These are phyloP conservation scores for Panopea generosa DNA, from an alignment of 2,888 invertebrate species.

Conservation along the genomic window DNA sequence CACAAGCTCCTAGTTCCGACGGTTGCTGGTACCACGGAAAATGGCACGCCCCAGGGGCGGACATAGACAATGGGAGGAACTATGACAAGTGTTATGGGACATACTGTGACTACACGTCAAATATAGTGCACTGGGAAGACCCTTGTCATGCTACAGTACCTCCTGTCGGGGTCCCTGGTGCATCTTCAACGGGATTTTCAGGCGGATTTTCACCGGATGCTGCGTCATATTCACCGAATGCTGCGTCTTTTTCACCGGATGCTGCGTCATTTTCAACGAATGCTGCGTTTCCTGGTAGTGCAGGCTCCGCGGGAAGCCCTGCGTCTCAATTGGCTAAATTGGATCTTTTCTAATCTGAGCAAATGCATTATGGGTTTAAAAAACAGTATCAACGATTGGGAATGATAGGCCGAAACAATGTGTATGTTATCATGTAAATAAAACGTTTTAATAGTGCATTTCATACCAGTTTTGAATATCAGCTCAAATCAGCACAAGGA, in stretches of 20 bases:
- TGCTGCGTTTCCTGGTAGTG: no score
- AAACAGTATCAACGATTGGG: no score
- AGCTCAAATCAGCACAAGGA: no score
- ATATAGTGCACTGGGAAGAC: conserved; percentile 46
- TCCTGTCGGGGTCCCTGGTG: neutral
- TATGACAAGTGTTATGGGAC: conserved; percentile 46
- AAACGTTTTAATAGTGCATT: no score
- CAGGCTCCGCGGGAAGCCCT: no score
- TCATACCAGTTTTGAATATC: no score
- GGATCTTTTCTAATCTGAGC: no score
- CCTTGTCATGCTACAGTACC: conserved; percentile 43
- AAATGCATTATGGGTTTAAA: no score
- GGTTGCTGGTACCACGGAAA: conserved; percentile 46
- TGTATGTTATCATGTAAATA: no score
- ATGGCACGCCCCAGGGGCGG: conserved; percentile 49
- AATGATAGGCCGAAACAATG: no score
- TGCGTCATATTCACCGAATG: neutral
- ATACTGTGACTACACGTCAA: conserved; percentile 51
- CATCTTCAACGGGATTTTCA: neutral
- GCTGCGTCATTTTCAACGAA: neutral
- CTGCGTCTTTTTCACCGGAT: neutral
- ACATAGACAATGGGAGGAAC: conserved; percentile 44
- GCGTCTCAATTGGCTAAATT: no score
- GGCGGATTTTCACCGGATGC: no score
- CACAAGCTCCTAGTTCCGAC: neutral